These are phyloP conservation scores for Digitonthophagus gazella DNA, from an alignment of 2,888 invertebrate species.

Conservation along the genomic window DNA sequence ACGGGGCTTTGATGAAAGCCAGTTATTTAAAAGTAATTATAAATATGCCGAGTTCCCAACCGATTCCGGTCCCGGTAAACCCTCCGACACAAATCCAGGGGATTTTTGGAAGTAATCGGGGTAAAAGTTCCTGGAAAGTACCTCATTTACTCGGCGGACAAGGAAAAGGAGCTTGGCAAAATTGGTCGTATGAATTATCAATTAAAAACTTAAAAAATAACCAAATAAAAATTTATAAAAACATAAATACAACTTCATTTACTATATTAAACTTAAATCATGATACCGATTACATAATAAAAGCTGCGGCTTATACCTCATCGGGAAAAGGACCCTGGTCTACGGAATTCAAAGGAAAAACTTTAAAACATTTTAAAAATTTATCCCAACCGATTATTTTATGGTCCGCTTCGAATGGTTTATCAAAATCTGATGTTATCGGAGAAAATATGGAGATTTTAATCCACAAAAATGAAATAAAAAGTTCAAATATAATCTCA, in stretches of 20 bases:
- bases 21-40: conserved; percentile 50
- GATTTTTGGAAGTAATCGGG: conserved; percentile 71
- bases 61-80: conserved; percentile 74
- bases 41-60: conserved; percentile 71
- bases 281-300: conserved; percentile 73
- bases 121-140: conserved; percentile 78
- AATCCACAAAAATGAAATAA: conserved; percentile 61
- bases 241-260: conserved; percentile 61
- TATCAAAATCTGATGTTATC: conserved; percentile 78
- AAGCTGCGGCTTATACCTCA: conserved; percentile 74
- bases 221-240: conserved; percentile 48
- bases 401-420: conserved; percentile 74
- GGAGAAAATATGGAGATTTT: conserved; percentile 72
- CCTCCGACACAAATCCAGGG: conserved; percentile 79
- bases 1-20: conserved; percentile 55
- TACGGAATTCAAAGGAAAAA: conserved; percentile 70
- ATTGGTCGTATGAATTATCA: conserved; percentile 77
- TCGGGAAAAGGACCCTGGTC: conserved; percentile 81
- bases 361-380: conserved; percentile 55
- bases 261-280: conserved; percentile 70
- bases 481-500: conserved; percentile 64
- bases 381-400: conserved; percentile 63
- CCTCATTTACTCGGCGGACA: conserved; percentile 76
- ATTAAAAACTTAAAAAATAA: conserved; percentile 57
- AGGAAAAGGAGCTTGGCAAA: conserved; percentile 66